Evolutionary conservation across 2,888 invertebrate genomes (phyloP).

Genomic region (Seira musarum): DNA sequence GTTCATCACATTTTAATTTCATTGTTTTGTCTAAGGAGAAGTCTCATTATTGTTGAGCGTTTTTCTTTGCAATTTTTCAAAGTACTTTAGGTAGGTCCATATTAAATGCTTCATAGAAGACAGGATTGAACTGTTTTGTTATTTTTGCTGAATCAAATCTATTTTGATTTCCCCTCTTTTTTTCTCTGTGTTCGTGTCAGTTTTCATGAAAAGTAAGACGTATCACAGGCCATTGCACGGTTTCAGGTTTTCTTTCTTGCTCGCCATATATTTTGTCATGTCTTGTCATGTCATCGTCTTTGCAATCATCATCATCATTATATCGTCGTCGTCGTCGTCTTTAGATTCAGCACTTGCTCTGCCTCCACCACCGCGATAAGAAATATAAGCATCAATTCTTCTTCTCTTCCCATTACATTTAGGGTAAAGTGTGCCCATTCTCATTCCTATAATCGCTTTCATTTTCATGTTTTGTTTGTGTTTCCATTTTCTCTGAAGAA

Average conservation of each 20-base stretch:
- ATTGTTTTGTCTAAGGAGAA: neutral
- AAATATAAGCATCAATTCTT: too few species aligned
- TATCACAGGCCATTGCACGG: neutral
- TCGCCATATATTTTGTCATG: slow-evolving; percentile 46
- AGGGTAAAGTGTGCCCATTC: too few species aligned
- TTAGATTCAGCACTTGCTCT: too few species aligned
- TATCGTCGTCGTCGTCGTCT: slow-evolving; percentile 27
- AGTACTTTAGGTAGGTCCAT: too few species aligned
- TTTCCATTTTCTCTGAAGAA: slow-evolving; percentile 32
- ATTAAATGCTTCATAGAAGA: too few species aligned
- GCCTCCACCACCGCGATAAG: too few species aligned
- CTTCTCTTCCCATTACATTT: too few species aligned
- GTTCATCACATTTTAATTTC: neutral
- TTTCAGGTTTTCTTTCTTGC: neutral
- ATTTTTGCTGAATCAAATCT: neutral
- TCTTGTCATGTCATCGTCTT: slow-evolving; percentile 48
- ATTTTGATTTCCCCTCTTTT: neutral
- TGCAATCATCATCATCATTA: slow-evolving; percentile 26
- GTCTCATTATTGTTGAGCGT: too few species aligned
- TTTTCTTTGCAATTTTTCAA: too few species aligned
- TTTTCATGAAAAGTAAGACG: neutral
- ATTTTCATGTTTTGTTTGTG: slow-evolving; percentile 49
- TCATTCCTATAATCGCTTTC: slow-evolving; percentile 30
- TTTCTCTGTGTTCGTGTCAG: neutral
- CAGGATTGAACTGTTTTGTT: neutral